Evolutionary conservation across 2,797 vertebrate genomes (phyloP).

Genomic region (Enteromius viviparus): DNA sequence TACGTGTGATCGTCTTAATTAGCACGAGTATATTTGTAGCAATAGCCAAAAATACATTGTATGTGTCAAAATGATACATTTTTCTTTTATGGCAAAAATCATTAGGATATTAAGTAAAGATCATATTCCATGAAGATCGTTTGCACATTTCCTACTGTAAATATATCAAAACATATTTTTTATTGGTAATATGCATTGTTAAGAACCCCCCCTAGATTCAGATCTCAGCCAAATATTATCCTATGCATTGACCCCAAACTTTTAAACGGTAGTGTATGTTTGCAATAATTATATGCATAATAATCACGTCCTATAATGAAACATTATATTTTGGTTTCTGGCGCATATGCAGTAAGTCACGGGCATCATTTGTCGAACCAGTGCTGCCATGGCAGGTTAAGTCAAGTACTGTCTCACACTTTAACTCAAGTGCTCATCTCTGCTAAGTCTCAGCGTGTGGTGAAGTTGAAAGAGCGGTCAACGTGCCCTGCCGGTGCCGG

Average conservation of each 20-base stretch:
- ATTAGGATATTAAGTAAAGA: too few species aligned
- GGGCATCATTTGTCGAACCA: slow-evolving; percentile 57
- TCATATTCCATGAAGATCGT: too few species aligned
- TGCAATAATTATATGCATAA: slow-evolving; percentile 6
- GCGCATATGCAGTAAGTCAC: slow-evolving; percentile 54
- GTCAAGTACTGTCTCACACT: slow-evolving; percentile 62
- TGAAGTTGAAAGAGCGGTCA: slow-evolving; percentile 39
- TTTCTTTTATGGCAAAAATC: too few species aligned
- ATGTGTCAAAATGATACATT: too few species aligned
- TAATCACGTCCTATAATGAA: slow-evolving; percentile 36
- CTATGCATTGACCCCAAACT: neutral
- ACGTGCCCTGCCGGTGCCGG: slow-evolving; percentile 69
- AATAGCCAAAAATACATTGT: too few species aligned
- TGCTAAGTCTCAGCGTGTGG: slow-evolving; percentile 55
- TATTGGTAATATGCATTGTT: too few species aligned
- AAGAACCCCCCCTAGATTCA: too few species aligned
- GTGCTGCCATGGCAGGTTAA: slow-evolving; percentile 64
- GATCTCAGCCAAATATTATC: too few species aligned
- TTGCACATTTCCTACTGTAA: too few species aligned
- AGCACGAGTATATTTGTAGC: too few species aligned
- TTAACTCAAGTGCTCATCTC: slow-evolving; percentile 64
- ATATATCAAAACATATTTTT: too few species aligned
- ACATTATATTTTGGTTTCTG: slow-evolving; percentile 48
- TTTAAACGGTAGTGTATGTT: neutral
- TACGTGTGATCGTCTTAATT: too few species aligned